Conservation (phyloP, 2,888 invertebrate species). For the Dasypolia templi region DNA sequence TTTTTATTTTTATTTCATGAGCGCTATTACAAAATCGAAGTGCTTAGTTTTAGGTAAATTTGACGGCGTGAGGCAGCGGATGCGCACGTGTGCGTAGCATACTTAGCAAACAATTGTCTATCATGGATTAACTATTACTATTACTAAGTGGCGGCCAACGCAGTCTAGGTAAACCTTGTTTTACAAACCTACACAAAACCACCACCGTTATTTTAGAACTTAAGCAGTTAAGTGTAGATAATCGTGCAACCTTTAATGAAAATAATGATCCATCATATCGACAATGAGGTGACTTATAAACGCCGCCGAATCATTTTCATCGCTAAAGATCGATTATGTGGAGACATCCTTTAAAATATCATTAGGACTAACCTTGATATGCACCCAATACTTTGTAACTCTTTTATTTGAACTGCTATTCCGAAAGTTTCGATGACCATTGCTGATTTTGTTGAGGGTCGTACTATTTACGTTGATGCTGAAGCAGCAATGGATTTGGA, state of each 20-base stretch:
- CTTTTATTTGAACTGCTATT: not conserved
- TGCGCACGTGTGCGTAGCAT: no score
- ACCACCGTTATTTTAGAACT: not conserved
- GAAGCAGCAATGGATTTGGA: slow-evolving; percentile 33
- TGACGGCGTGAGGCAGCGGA: no score
- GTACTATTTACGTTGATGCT: not conserved
- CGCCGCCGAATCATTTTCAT: slow-evolving; percentile 60
- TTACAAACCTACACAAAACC: not conserved
- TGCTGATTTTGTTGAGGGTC: not conserved
- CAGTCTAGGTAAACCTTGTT: not conserved
- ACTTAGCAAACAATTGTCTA: no score
- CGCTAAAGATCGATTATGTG: slow-evolving; percentile 62
- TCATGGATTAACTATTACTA: no score
- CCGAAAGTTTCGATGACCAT: slow-evolving; percentile 1
- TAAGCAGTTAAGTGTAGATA: slow-evolving; percentile 9
- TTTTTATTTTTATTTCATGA: no score
- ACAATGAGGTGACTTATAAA: slow-evolving; percentile 52
- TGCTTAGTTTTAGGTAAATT: no score
- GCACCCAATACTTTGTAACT: slow-evolving; percentile 10
- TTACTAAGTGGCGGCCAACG: not conserved
- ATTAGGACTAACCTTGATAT: slow-evolving; percentile 67
- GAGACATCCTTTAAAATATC: slow-evolving; percentile 73
- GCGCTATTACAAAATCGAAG: no score
- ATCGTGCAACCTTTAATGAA: slow-evolving; percentile 35
- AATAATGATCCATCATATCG: slow-evolving; percentile 44